These are phyloP conservation scores for Drosophila nigrodunni DNA, from an alignment of 1,140 invertebrate species.

Conservation along the genomic window DNA sequence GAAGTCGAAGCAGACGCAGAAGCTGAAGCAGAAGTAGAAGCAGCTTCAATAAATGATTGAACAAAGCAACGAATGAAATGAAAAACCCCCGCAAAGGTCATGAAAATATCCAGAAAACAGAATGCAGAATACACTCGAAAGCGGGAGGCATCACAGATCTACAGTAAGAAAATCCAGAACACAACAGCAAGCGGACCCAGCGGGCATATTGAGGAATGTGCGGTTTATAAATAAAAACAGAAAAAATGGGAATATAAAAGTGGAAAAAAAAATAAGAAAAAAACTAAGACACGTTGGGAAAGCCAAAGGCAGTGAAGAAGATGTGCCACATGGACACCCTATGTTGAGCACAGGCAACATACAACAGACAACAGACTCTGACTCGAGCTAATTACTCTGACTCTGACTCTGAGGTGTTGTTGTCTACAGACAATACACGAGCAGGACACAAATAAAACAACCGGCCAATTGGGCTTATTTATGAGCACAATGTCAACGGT, in stretches of 20 bases:
- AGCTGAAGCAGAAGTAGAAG: slow-evolving; percentile 11
- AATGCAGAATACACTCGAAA: slow-evolving; percentile 19
- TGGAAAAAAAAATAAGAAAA: slow-evolving; percentile 63
- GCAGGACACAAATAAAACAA: slow-evolving; percentile 31
- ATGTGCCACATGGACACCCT: slow-evolving; percentile 70
- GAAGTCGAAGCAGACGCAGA: slow-evolving; percentile 16
- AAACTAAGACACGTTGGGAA: slow-evolving; percentile 24
- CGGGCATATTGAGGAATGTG: slow-evolving; percentile 71
- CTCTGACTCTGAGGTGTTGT: slow-evolving; percentile 39
- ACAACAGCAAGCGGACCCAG: slow-evolving; percentile 53
- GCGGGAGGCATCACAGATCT: slow-evolving; percentile 39
- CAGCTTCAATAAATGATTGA: slow-evolving; percentile 81
- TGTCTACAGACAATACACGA: slow-evolving; percentile 27
- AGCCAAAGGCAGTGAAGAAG: slow-evolving; percentile 32
- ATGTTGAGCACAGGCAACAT: slow-evolving; percentile 9
- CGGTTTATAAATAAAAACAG: slow-evolving; percentile 78
- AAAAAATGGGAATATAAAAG: slow-evolving; percentile 58
- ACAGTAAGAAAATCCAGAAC: slow-evolving; percentile 17
- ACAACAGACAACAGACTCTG: slow-evolving; percentile 30
- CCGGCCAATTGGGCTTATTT: slow-evolving; percentile 66
- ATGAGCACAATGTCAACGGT: slow-evolving; percentile 56
- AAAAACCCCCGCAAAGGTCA: slow-evolving; percentile 80
- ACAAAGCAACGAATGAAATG: slow-evolving; percentile 68
- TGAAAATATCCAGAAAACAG: slow-evolving; percentile 62
- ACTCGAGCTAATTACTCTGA: slow-evolving; percentile 58